Evolutionary conservation across 2,797 vertebrate species (phyloP), one percentile per base, ranked within the genome.

Genomic region (Luscinia luscinia): DNA sequence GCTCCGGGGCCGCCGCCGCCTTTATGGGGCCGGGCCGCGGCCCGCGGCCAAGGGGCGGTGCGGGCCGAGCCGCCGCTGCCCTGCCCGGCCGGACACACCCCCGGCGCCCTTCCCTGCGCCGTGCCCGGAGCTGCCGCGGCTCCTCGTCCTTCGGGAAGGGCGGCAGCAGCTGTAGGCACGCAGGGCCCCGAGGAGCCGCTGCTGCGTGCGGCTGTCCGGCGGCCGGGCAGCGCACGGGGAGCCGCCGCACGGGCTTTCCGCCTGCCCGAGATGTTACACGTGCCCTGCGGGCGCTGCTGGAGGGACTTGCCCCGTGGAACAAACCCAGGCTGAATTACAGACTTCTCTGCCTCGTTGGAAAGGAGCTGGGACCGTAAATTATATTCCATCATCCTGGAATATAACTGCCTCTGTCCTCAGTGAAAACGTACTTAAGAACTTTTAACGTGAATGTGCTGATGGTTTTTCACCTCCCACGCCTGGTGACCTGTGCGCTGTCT

Each of bases 1-100:
- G n/a, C 48, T 49, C 26, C 49, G 24, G 15, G 28, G 4, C 67
- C 41, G 72, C 46, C 23, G 36, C 75, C 55, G 75, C 90, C 87
- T 93, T 93, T 94, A 94, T 81, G 74, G 45, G 45, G 45, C 87
- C 52, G 46, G 7, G 6, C 23, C 23, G 43, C n/a, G 73, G 86
- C 82, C 15, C 62, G 57, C 57, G 48, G 90, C 93, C 86, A 86
- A 72, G 89, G 85, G 93, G 89, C 89, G 84, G 88, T 30, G 51
- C 51, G 51, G 27, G 28, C 16, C 9, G 49, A 51, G 6, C 45
- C 20, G 41, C 45, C 19, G 20, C 11, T 6, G 72, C 40, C 34
- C 12, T 24, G 46, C 46, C 23, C 13, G 79, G 79, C 5, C n/a
- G 6, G 15, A 3, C 38, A 5, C 46, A 19, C 1, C 51, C 54